Evolutionary conservation across 92 coral and sea anemone species (phyloP).

Genomic region (Diadumene lineata): DNA sequence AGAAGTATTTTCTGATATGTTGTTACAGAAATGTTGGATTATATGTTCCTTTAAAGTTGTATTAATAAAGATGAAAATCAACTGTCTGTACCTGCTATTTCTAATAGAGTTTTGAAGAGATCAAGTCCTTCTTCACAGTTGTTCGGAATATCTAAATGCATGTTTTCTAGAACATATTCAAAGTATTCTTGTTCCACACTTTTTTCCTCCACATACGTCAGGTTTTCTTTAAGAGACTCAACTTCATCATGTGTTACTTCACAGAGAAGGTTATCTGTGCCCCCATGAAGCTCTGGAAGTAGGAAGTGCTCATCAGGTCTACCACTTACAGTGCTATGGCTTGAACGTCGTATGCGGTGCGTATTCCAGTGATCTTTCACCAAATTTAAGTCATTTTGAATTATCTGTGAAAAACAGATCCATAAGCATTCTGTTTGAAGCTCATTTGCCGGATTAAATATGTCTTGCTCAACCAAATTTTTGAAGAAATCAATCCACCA

Average conservation of each 20-base stretch:
- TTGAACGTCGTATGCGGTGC: not conserved
- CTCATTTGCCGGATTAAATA: too few species aligned
- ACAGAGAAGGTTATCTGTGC: not conserved
- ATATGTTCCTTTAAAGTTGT: too few species aligned
- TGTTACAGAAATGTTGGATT: too few species aligned
- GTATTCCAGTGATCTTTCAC: not conserved
- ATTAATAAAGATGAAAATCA: too few species aligned
- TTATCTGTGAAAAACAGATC: not conserved
- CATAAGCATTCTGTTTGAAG: not conserved
- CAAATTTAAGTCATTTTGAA: not conserved
- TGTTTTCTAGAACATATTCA: not conserved
- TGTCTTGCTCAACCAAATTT: not conserved
- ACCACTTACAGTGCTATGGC: not conserved
- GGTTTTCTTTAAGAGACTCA: not conserved
- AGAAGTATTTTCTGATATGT: too few species aligned
- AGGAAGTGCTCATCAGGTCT: not conserved
- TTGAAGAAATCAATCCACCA: slow-evolving; percentile 33
- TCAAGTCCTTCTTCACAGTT: not conserved
- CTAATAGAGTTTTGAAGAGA: not conserved
- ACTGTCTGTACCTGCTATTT: too few species aligned
- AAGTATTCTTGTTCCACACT: not conserved
- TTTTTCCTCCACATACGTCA: not conserved
- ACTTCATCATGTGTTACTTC: not conserved
- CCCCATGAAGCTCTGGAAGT: not conserved
- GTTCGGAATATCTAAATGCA: not conserved